Percentiles rank a stretch among this genome's conserved stretches.
Conservation (phyloP, 1,140 invertebrate genomes). For the Parasteatoda tepidariorum region DNA sequence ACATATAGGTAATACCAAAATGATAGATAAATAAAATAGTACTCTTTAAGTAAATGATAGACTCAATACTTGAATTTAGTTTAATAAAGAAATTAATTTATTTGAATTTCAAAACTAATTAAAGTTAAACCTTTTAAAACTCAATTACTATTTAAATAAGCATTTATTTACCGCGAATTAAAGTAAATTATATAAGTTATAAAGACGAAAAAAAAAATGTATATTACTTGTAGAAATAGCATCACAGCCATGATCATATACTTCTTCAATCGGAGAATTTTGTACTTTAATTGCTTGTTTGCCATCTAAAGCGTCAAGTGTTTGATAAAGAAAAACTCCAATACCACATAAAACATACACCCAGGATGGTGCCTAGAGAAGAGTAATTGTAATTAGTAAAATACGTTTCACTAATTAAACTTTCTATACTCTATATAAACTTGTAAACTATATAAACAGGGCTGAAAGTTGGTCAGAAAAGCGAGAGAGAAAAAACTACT, state of each 20-base stretch:
- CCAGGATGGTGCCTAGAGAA: slow-evolving; percentile 70
- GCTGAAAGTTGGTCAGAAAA: neutral
- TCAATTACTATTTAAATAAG: no score
- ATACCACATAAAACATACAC: slow-evolving; percentile 70
- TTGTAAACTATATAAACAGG: neutral
- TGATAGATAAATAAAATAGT: no score
- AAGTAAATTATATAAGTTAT: no score
- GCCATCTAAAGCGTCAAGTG: slow-evolving; percentile 74
- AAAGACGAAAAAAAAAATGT: no score
- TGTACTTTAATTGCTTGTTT: slow-evolving; percentile 73
- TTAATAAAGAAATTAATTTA: no score
- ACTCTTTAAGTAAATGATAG: no score
- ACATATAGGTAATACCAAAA: no score
- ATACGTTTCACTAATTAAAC: neutral
- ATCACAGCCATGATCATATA: slow-evolving; percentile 76
- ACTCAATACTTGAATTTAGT: no score
- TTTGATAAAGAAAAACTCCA: slow-evolving; percentile 74
- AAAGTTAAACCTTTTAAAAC: no score
- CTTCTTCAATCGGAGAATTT: slow-evolving; percentile 72
- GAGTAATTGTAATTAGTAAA: neutral
- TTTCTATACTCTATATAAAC: neutral
- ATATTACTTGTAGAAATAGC: slow-evolving; percentile 66
- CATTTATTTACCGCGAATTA: no score
- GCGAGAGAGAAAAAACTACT: no score
- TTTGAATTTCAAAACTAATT: no score